Conservation (phyloP, 2,888 invertebrate genomes). For the Mycalesis mineus region DNA sequence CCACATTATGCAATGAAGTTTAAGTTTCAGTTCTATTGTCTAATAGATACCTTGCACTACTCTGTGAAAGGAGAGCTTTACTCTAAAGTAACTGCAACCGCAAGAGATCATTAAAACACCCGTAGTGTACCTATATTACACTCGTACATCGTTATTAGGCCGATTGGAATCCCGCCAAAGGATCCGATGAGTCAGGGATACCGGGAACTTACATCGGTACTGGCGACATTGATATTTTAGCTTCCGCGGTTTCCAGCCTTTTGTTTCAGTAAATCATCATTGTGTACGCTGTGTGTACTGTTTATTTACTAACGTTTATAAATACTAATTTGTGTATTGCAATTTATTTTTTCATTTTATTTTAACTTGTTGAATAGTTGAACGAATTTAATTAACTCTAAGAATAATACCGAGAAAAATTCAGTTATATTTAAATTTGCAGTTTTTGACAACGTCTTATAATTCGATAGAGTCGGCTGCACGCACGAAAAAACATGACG, state of each 20-base stretch:
- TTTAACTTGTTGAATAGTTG: too few relatives aligned
- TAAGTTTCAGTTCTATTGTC: too few relatives aligned
- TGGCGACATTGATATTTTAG: conserved; percentile 19
- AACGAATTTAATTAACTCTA: too few relatives aligned
- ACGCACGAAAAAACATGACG: too few relatives aligned
- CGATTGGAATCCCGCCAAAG: conserved; percentile 34
- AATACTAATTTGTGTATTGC: too few relatives aligned
- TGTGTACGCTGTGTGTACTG: not conserved
- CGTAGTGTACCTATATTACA: conserved; percentile 16
- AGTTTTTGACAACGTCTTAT: too few relatives aligned
- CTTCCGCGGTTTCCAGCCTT: conserved; percentile 16
- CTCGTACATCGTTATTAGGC: conserved; percentile 21
- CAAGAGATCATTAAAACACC: not conserved
- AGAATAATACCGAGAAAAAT: too few relatives aligned
- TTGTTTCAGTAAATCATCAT: conserved; percentile 6
- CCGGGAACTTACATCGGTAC: conserved; percentile 19
- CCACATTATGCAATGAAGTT: too few relatives aligned
- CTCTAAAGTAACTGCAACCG: conserved; percentile 12
- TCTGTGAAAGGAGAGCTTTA: not conserved
- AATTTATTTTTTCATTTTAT: too few relatives aligned
- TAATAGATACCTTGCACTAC: not conserved
- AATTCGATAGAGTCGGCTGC: too few relatives aligned
- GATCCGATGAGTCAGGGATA: conserved; percentile 33
- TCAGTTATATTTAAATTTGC: too few relatives aligned
- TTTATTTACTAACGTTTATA: not conserved